Percentiles rank a stretch among this genome's conserved stretches.
Conservation (phyloP, 2,797 vertebrate genomes). For the Thalassophryne amazonica region DNA sequence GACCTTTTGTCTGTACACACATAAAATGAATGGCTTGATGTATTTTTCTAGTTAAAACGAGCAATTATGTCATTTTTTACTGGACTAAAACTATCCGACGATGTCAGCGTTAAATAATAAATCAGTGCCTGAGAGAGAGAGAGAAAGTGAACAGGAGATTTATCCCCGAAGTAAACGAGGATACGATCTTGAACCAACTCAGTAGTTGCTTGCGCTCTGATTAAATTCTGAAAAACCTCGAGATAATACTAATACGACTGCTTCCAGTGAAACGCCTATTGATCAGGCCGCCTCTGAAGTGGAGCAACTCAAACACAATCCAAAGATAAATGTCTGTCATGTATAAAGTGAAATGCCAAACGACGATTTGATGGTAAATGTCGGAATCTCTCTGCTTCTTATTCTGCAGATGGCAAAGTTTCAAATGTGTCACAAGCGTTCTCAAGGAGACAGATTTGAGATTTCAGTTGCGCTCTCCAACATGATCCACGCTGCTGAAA, state of each 20-base stretch:
- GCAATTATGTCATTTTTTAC: constrained; percentile 28
- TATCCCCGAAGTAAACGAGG: constrained; percentile 1
- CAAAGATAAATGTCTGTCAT: background rate
- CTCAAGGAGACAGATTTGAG: constrained; percentile 42
- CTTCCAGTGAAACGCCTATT: background rate
- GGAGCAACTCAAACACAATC: background rate
- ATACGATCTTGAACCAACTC: constrained; percentile 7
- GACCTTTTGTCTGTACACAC: constrained; percentile 35
- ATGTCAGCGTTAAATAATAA: constrained; percentile 6
- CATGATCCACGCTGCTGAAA: constrained; percentile 42
- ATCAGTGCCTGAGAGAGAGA: constrained; percentile 5
- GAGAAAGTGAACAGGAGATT: background rate
- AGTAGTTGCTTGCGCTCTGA: background rate
- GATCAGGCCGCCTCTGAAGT: background rate
- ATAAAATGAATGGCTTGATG: constrained; percentile 28
- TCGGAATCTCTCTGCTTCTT: constrained; percentile 5
- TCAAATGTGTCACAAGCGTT: constrained; percentile 50
- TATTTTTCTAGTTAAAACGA: constrained; percentile 24
- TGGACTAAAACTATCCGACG: constrained; percentile 9
- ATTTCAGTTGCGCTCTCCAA: constrained; percentile 21
- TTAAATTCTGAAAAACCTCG: background rate
- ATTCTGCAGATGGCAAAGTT: constrained; percentile 30
- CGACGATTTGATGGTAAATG: constrained; percentile 3
- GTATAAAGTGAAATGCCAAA: background rate
- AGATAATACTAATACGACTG: background rate